Base-by-base conservation (phyloP, 2,888 invertebrate species). In the Leptopterna dolabrata region DNA sequence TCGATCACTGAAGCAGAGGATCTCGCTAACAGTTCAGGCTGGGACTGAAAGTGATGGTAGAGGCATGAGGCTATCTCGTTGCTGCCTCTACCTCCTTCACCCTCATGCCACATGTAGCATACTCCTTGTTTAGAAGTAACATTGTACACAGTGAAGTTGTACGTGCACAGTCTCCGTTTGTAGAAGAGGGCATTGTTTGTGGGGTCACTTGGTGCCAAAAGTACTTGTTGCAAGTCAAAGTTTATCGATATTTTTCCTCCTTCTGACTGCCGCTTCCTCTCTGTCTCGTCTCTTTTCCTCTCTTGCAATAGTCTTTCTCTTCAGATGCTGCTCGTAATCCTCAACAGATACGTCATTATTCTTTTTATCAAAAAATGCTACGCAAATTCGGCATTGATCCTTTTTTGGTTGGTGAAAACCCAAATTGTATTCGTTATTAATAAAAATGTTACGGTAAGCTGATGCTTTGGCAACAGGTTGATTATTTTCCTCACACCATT, bases 1-100 rank as follows among this genome's bases (percentile, higher is more conserved):
- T 70, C 90, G 81, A 76, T 90, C 90, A 88, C 90, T 90, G 70
- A 88, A 90, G 73, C 87, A 91, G 9, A 51, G 85, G n/a, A 91
- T 80, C 30, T 89, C 47, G 30, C 89, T 82, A 30, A 86, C 51
- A 71, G 76, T 43, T 14, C 24, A 13, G 90, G 90, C n/a, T 90
- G 87, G 27, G 90, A 90, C 87, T 90, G 47, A 27, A 90, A 27
- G 47, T 85, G 71, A 70, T 27, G 24, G 70, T 27, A 29, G 27
- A 70, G 70, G 29, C 27, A 24, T 27, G 71, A 6, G 71, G 85
- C 85, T 71, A 85, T 85, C 71, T 85, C 85, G 27, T 71, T 71
- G 76, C 89, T 90, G 6, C 90, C 90, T 70, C 90, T 87, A 51
- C 82, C 86, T 30, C 89, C 90, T 70, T 70, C 70, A 70, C 24